A percentile compares a stretch with the other conserved stretches of the same genome.
These are phyloP conservation scores for Xanthorhoe spadicearia DNA, from an alignment of 2,888 invertebrate species.

Conservation along the genomic window DNA sequence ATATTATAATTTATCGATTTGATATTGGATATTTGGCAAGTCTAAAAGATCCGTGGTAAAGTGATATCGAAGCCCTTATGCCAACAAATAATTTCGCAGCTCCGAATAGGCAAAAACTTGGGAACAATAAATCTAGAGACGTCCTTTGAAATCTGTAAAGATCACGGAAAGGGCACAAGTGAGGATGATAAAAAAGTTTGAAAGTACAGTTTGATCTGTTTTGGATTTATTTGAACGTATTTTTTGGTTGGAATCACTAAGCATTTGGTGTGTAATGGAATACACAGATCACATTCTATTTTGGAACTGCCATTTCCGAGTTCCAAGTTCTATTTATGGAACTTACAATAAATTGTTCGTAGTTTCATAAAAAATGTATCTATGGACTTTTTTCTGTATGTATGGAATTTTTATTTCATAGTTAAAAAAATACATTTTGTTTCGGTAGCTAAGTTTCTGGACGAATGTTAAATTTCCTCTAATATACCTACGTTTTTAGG, in stretches of 20 bases:
- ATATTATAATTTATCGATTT: neutral
- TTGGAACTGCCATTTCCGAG: too few relatives aligned
- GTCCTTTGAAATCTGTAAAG: conserved; percentile 3
- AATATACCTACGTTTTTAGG: neutral
- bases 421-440: too few relatives aligned
- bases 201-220: conserved; percentile 54
- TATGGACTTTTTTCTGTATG: too few relatives aligned
- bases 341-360: too few relatives aligned
- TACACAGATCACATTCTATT: neutral
- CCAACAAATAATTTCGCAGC: neutral
- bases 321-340: too few relatives aligned
- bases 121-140: neutral
- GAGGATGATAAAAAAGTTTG: conserved; percentile 1
- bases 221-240: conserved; percentile 50
- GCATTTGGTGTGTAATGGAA: neutral
- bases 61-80: neutral
- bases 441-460: too few relatives aligned
- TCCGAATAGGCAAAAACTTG: neutral
- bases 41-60: neutral
- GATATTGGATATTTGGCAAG: neutral
- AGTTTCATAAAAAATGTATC: too few relatives aligned
- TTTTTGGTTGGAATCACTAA: neutral
- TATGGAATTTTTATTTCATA: too few relatives aligned
- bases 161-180: conserved; percentile 1
- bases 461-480: too few relatives aligned